phyloP scores from a whole-genome alignment of 2,888 invertebrate genomes.

The Nasonovia ribisnigri region DNA sequence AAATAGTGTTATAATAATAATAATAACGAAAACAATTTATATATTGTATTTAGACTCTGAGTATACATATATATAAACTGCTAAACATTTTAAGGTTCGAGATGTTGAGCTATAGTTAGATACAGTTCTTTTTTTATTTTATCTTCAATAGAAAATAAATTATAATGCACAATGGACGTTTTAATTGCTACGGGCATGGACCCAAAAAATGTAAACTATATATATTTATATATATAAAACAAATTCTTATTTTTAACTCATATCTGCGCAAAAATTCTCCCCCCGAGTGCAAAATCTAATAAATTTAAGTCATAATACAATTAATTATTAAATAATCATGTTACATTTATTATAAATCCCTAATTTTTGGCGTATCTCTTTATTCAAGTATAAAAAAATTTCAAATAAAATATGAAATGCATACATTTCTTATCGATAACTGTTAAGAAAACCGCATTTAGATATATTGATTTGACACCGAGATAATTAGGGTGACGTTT shows the following conservation, averaged over 20 bases:
- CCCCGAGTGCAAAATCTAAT: constrained; percentile 44
- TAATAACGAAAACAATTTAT: not conserved
- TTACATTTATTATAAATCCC: not conserved
- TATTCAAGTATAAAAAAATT: not conserved
- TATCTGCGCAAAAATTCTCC: not conserved
- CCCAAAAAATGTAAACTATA: constrained; percentile 38
- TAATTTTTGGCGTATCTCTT: not conserved
- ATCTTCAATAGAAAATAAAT: constrained; percentile 14
- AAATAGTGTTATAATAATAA: not conserved
- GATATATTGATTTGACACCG: not conserved
- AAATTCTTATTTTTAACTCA: constrained; percentile 47
- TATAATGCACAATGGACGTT: constrained; percentile 29
- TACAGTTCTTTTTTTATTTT: not conserved
- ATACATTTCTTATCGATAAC: not conserved
- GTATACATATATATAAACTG: not conserved
- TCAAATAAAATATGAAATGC: not conserved
- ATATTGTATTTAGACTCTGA: not conserved
- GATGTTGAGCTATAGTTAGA: constrained; percentile 37
- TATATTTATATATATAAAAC: not conserved
- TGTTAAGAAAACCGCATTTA: not conserved
- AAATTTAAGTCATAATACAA: not conserved
- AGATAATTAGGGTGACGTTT: not conserved
- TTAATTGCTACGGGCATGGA: constrained; percentile 33
- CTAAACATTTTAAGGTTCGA: not conserved
- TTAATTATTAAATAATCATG: not conserved